These are phyloP conservation scores for Marcusenius ussheri DNA, from an alignment of 2,113 vertebrate genomes.

Conservation along the genomic window DNA sequence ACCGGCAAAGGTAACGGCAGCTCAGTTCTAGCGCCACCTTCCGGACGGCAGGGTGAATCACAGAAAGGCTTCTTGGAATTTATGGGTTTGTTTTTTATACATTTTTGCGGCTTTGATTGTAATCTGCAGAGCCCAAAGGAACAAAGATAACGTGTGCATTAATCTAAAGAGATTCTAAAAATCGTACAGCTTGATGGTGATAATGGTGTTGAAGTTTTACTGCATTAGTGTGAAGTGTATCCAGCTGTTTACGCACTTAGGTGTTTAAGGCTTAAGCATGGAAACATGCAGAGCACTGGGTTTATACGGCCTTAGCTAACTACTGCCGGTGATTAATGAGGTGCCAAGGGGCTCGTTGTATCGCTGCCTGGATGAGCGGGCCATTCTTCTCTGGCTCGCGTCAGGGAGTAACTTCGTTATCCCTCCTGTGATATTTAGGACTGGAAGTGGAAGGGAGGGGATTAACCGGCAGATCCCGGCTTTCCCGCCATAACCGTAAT, in stretches of 20 bases:
- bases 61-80: not conserved
- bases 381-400: not conserved
- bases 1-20: conserved; percentile 79
- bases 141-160: not conserved
- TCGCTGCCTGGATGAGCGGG: not conserved
- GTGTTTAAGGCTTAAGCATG: not conserved
- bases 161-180: not conserved
- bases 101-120: not conserved
- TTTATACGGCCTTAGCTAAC: not conserved
- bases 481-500: not conserved
- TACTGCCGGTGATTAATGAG: not conserved
- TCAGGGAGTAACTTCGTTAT: not conserved
- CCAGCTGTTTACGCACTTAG: not conserved
- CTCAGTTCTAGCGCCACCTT: not conserved
- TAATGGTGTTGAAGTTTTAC: not conserved
- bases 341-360: not conserved
- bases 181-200: not conserved
- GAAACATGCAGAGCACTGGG: not conserved
- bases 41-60: not conserved
- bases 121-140: not conserved
- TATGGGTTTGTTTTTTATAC: not conserved
- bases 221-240: not conserved
- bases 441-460: not conserved
- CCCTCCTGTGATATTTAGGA: not conserved
- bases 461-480: not conserved